phyloP scores from a whole-genome alignment of 2,888 invertebrate species.

The Ramazzottius varieornatus region DNA sequence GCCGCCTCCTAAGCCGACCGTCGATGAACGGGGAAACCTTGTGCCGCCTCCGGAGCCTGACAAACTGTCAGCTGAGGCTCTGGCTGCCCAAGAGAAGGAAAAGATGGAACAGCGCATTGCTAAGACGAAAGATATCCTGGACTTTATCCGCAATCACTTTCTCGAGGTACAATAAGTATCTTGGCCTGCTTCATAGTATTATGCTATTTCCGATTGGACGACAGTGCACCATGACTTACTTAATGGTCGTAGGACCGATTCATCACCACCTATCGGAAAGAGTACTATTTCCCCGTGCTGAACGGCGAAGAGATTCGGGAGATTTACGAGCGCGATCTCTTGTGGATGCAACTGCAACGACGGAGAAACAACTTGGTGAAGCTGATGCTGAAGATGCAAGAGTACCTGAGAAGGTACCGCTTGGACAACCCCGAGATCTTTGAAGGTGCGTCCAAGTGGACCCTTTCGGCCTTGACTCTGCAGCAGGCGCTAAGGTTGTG shows the following conservation, averaged over 20 bases:
- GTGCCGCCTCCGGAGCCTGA: too few species aligned
- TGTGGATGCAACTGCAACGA: constrained; percentile 63
- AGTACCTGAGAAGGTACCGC: constrained; percentile 54
- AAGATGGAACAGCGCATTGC: too few species aligned
- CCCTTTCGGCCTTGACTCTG: neutral
- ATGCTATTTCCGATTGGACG: constrained; percentile 3
- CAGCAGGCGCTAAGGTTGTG: neutral
- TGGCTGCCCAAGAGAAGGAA: too few species aligned
- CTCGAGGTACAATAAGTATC: too few species aligned
- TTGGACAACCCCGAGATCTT: constrained; percentile 50
- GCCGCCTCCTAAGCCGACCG: too few species aligned
- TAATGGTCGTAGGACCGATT: constrained; percentile 44
- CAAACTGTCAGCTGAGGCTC: too few species aligned
- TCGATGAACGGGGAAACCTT: too few species aligned
- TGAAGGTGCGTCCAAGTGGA: constrained; percentile 30
- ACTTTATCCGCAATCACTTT: constrained; percentile 80
- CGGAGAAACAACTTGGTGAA: constrained; percentile 53
- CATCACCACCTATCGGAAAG: constrained; percentile 91
- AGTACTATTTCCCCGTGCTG: constrained; percentile 77
- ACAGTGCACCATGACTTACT: neutral
- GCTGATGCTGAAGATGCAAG: constrained; percentile 68
- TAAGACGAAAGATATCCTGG: constrained; percentile 65
- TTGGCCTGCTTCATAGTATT: neutral
- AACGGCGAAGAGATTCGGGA: constrained; percentile 89
- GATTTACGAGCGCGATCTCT: constrained; percentile 61